phyloP scores from a whole-genome alignment of 2,888 invertebrate species.

The Heliconius ethilla region DNA sequence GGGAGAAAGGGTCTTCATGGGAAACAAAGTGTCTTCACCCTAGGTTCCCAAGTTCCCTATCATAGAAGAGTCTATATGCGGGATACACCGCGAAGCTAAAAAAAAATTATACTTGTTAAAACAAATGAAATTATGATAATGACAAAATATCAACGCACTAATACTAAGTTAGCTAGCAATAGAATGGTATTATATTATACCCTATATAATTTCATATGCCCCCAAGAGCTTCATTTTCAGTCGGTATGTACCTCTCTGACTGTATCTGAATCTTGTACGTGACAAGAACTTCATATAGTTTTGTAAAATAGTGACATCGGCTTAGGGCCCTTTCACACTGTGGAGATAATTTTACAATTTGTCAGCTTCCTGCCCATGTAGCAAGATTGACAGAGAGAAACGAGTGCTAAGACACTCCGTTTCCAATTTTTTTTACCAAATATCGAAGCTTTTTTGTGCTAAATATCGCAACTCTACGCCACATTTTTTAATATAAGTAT shows the following conservation, averaged over 20 bases:
- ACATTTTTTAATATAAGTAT: no score
- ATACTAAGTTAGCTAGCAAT: not conserved
- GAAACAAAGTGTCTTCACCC: no score
- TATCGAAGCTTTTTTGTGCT: not conserved
- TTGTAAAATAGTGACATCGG: constrained; percentile 35
- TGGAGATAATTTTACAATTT: no score
- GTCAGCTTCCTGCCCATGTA: no score
- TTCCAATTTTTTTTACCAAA: not conserved
- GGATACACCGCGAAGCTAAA: no score
- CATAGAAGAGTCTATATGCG: no score
- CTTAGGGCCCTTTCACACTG: no score
- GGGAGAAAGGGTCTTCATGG: no score
- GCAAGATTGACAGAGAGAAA: constrained; percentile 30
- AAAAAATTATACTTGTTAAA: no score
- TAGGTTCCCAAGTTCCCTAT: no score
- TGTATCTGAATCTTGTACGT: constrained; percentile 49
- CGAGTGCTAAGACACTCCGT: not conserved
- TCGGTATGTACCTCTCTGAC: constrained; percentile 25
- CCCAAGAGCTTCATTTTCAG: constrained; percentile 37
- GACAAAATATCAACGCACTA: not conserved
- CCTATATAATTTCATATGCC: constrained; percentile 20
- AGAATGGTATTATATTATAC: not conserved
- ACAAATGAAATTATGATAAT: not conserved
- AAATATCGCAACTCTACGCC: not conserved
- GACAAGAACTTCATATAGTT: constrained; percentile 50